These are phyloP conservation scores for Eriocheir sinensis DNA, from an alignment of 1,140 invertebrate genomes.

Conservation along the genomic window DNA sequence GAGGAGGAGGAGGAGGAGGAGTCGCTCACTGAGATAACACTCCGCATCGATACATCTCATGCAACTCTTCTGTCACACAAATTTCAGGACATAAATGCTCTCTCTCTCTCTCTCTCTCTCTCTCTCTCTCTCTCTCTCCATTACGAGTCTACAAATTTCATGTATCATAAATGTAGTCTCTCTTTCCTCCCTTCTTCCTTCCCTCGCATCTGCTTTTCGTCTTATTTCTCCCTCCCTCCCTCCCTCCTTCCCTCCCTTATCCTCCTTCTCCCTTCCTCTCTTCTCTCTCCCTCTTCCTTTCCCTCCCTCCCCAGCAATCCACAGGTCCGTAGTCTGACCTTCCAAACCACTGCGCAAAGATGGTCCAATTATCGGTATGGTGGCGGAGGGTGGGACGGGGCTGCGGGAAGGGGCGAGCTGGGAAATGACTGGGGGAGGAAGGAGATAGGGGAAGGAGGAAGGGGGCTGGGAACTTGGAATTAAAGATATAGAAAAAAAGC, in stretches of 20 bases:
- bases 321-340: slow-evolving; percentile 29
- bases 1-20: neutral
- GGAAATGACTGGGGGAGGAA: neutral
- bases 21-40: no score
- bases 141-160: no score
- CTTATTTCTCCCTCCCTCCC: neutral
- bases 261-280: neutral
- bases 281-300: neutral
- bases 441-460: neutral
- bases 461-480: neutral
- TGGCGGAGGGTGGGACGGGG: slow-evolving; percentile 30
- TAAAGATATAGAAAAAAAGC: neutral
- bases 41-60: no score
- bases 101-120: neutral
- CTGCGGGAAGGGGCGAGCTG: neutral
- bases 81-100: neutral
- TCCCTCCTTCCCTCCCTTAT: neutral
- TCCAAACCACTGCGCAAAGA: slow-evolving; percentile 62
- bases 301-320: neutral
- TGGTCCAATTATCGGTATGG: slow-evolving; percentile 65
- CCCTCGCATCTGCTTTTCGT: no score
- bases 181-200: no score
- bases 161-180: no score
- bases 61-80: no score
- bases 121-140: neutral